Evolutionary conservation across 2,888 invertebrate species (phyloP).

Genomic region (Lysandra bellargus): DNA sequence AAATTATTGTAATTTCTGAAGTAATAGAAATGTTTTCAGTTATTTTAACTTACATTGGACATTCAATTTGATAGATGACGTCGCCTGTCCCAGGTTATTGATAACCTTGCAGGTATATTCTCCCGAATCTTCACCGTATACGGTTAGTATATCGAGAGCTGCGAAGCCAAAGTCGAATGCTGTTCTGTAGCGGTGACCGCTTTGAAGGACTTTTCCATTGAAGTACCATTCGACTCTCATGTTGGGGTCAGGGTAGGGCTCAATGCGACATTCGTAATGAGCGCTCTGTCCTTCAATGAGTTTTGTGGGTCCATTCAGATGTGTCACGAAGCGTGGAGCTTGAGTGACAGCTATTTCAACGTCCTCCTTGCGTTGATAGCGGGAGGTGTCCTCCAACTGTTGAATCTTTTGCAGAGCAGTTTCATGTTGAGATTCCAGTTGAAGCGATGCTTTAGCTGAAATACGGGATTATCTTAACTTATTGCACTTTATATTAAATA

Average conservation of each 20-base stretch:
- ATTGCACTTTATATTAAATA: background rate
- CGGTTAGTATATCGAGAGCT: slow-evolving; percentile 95
- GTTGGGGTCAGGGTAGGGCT: slow-evolving; percentile 93
- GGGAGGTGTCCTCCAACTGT: slow-evolving; percentile 90
- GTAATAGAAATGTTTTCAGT: background rate
- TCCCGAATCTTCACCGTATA: slow-evolving; percentile 96
- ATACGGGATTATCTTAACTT: slow-evolving; percentile 33
- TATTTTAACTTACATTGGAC: slow-evolving; percentile 85
- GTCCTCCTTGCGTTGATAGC: slow-evolving; percentile 89
- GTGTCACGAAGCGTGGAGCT: slow-evolving; percentile 91
- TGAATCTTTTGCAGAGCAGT: slow-evolving; percentile 92
- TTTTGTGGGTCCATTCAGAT: slow-evolving; percentile 91
- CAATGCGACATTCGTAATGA: slow-evolving; percentile 95
- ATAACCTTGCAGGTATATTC: slow-evolving; percentile 94
- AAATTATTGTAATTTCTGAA: background rate
- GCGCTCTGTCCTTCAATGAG: slow-evolving; percentile 94
- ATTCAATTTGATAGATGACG: slow-evolving; percentile 88
- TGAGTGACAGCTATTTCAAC: slow-evolving; percentile 90
- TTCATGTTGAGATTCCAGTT: slow-evolving; percentile 94
- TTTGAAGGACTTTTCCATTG: slow-evolving; percentile 92
- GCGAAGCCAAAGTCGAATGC: slow-evolving; percentile 98
- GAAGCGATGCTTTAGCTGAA: slow-evolving; percentile 91
- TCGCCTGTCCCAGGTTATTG: slow-evolving; percentile 91
- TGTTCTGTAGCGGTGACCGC: slow-evolving; percentile 95
- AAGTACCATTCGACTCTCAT: slow-evolving; percentile 96